These are phyloP conservation scores for Odontophorus gujanensis DNA, from an alignment of 2,113 vertebrate genomes.

Conservation along the genomic window DNA sequence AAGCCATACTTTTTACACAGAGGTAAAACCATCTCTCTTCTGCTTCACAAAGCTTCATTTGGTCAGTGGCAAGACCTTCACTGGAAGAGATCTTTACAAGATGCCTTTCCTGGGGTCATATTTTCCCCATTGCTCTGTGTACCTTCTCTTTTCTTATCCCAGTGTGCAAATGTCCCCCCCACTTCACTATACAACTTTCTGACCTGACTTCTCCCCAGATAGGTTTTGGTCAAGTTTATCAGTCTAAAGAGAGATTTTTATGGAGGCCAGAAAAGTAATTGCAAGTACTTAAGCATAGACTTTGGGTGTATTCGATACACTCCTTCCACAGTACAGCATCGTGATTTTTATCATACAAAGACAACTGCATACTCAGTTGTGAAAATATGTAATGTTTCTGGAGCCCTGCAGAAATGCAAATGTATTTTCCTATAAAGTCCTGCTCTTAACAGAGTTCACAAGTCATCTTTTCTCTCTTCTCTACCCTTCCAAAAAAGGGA, in stretches of 20 bases:
- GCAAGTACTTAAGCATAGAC: not conserved
- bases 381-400: not conserved
- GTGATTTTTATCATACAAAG: not conserved
- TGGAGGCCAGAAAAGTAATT: not conserved
- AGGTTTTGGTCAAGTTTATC: not conserved
- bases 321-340: not conserved
- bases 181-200: not conserved
- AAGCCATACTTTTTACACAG: not conserved
- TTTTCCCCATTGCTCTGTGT: not conserved
- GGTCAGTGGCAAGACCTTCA: not conserved
- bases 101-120: not conserved
- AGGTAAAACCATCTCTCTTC: not conserved
- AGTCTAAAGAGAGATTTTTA: not conserved
- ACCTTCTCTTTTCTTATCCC: not conserved
- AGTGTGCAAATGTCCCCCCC: not conserved
- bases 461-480: not conserved
- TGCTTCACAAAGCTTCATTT: not conserved
- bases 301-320: not conserved
- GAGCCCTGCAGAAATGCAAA: not conserved
- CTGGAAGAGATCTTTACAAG: not conserved
- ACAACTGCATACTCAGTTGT: not conserved
- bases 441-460: not conserved
- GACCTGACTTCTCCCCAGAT: not conserved
- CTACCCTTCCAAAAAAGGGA: not conserved
- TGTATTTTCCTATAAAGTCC: not conserved